phyloP scores from a whole-genome alignment of 2,888 invertebrate species.

The Campoletis raptor region DNA sequence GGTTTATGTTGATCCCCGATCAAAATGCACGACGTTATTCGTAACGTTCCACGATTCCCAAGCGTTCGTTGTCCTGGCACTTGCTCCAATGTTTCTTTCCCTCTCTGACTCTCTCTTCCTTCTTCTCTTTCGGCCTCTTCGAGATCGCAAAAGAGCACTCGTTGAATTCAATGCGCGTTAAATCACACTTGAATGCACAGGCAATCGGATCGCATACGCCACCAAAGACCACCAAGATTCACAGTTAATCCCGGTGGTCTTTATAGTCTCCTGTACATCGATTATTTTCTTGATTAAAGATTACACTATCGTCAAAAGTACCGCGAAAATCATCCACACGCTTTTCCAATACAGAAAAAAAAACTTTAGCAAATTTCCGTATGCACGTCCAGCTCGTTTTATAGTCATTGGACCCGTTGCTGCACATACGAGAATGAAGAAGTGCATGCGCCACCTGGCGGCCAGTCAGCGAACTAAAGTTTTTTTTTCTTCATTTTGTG shows the following conservation, averaged over 20 bases:
- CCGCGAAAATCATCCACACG: not conserved
- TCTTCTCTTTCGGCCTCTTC: conserved; percentile 17
- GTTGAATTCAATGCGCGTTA: conserved; percentile 60
- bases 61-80: conserved; percentile 49
- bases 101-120: conserved; percentile 8
- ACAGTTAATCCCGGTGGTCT: conserved; percentile 62
- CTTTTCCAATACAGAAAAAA: not conserved
- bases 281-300: conserved; percentile 21
- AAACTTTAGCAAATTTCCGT: not conserved
- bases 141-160: conserved; percentile 32
- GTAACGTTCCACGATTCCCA: conserved; percentile 54
- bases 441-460: not conserved
- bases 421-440: not conserved
- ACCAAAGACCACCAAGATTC: conserved; percentile 51
- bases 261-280: conserved; percentile 42
- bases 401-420: not conserved
- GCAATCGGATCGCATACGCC: conserved; percentile 47
- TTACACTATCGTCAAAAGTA: not conserved
- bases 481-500: not conserved
- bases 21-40: conserved; percentile 68
- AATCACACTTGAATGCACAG: conserved; percentile 48
- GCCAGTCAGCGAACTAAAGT: not conserved
- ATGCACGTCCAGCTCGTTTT: not conserved
- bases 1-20: conserved; percentile 55
- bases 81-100: conserved; percentile 46